Evolutionary conservation across 2,797 vertebrate genomes (phyloP), one percentile per base, ranked within the genome.

Genomic region (Takifugu rubripes): DNA sequence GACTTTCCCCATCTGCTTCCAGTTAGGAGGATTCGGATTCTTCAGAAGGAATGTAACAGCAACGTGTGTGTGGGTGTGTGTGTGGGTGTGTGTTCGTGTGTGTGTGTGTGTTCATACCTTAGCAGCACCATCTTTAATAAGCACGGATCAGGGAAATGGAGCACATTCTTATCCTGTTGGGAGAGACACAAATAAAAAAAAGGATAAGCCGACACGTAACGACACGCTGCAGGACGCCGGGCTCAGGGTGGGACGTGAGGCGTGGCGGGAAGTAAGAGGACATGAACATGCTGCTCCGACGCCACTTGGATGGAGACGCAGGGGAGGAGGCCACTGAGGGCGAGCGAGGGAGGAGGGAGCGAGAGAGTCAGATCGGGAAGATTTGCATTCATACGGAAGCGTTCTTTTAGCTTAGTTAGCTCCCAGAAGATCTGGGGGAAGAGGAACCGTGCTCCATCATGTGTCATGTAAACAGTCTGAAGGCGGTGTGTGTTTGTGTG

Each of bases 1-100:
- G 75, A 79, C 54, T 55, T 74, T 59, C 56, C 51, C 77, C 88
- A 88, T 89, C 86, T 90, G 90, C 72, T 88, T 88, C 72, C 50
- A 80, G 64, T 90, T 88, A 84, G 54, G 54, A 59, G 40, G 60
- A 47, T 45, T 43, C 29, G 56, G 63, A 75, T 74, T 78, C 74
- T 45, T 69, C 25, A 56, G 53, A 42, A 76, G 75, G 81, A 87
- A 88, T 84, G 83, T 59, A 15, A 49, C 63, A 54, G 66, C 54
- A 57, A 46, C n/a, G 25, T 11, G 24, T 8, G 46, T 46, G 44
- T 4, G 44, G 7, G 44, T 7, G 15, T 46, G 48, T 49, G 14
- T 47, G 62, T 45, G 56, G 50, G 54, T 29, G 42, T 42, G 66
- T 58, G 48, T 53, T 52, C 42, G 50, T 43, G 15, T 26, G 36